Evolutionary conservation across 2,888 invertebrate species (phyloP).

Genomic region (Catocala fraxini): DNA sequence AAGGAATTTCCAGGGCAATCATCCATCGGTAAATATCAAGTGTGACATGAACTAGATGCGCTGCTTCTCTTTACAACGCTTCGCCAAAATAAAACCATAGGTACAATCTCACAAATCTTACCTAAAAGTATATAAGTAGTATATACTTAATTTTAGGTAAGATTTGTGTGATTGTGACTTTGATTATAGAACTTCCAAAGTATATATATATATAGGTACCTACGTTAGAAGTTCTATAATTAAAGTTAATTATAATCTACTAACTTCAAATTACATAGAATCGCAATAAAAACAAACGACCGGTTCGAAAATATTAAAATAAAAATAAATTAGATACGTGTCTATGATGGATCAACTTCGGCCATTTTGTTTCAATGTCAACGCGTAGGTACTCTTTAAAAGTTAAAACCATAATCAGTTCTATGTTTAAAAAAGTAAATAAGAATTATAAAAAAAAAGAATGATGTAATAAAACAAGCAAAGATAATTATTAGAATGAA

Average conservation of each 20-base stretch:
- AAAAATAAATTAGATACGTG: conserved; percentile 12
- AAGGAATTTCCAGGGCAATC: too few relatives aligned
- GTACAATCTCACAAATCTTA: too few relatives aligned
- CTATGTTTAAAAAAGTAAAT: conserved; percentile 12
- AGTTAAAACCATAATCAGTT: conserved; percentile 16
- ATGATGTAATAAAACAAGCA: too few relatives aligned
- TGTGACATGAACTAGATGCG: too few relatives aligned
- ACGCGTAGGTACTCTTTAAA: conserved; percentile 32
- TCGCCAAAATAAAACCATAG: too few relatives aligned
- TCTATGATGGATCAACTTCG: conserved; percentile 8
- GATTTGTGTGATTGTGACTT: background rate
- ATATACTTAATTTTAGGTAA: too few relatives aligned
- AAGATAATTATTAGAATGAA: background rate
- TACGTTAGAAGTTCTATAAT: background rate
- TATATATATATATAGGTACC: too few relatives aligned
- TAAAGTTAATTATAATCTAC: background rate
- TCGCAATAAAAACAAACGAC: conserved; percentile 24
- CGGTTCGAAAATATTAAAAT: conserved; percentile 19
- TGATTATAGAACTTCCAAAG: background rate
- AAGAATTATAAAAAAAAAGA: background rate
- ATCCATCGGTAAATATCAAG: too few relatives aligned
- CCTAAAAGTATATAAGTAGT: too few relatives aligned
- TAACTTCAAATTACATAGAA: conserved; percentile 6
- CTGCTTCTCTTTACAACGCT: too few relatives aligned
- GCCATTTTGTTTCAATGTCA: conserved; percentile 46